Evolutionary conservation across 2,113 vertebrate genomes (phyloP), one percentile per base, ranked within the genome.

Genomic region (Ciconia boyciana): DNA sequence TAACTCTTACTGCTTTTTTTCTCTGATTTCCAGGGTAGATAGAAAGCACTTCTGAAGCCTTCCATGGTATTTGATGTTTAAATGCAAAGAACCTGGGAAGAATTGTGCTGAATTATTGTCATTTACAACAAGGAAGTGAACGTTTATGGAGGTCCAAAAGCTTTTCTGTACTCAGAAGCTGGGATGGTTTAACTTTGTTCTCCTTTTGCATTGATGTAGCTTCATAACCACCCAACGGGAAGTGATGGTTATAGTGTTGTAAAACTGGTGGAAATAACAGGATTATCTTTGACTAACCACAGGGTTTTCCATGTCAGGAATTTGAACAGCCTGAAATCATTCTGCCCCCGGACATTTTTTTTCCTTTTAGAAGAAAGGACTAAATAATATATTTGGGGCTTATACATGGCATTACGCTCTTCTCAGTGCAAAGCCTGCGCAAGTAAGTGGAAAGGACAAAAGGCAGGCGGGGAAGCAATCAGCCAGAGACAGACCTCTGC

Each of bases 221-320:
- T 95, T 83, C 66, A 72, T 87, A 94, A 89, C 58, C 70, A 77
- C 82, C 71, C 93, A 77, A 83, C 0, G 2, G 94, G 93, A 94
- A 92, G 85, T 28, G 90, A 88, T 88, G 93, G 91, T 94, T 95
- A 84, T 7, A 89, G 81, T 57, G 36, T 39, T 95, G 88, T 93
- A 97, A 92, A 93, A 95, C 83, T 86, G 87, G 77, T 94, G 94
- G 93, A 96, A 97, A 96, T 88, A 92, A 95, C 72, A 93, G 76
- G 90, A 96, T 96, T 93, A 93, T 91, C 94, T 96, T 65, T 64
- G 76, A 83, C 89, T 92, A 95, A 94, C 77, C 90, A 94, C 57
- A 46, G 71, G 69, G 64, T 83, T 94, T 95, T 94, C 82, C 54
- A 61, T 26, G 26, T 94, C 61, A 91, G 84, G 57, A 89, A 92